Base-by-base conservation (phyloP, 2,888 invertebrate species). In the Himalopsyche kuldschensis region DNA sequence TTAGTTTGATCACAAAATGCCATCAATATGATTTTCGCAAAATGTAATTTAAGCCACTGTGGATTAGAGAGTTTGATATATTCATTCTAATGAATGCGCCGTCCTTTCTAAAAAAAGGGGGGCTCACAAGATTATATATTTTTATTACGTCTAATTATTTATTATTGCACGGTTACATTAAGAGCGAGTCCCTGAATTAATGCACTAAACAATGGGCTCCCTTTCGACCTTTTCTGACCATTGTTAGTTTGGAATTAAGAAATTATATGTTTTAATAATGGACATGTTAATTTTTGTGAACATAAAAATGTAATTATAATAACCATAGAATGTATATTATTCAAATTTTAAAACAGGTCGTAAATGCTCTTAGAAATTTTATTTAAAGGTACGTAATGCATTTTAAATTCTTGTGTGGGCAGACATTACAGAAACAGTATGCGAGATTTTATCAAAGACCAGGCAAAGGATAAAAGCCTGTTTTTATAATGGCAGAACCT, bases 131-230 rank as follows among this genome's bases (percentile, higher is more conserved):
- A 81, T 81, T 84, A 78, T 80, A 78, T 82, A 84, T 84, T 84
- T 84, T 84, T 84, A 84, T 84, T 84, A 84, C 63, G 35, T 82
- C 82, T 82, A 84, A 84, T 84, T 84, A 84, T 84, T 84, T 84
- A 84, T 84, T 79, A 84, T 79, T 81, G 77, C 84, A 47, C 55
- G 82, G 81, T 81, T 46, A 79, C 78, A 82, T 82, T 82, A 78
- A 79, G 84, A 75, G 15, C 79, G 81, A 75, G 46, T 79, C 55
- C 55, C 84, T 75, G 79, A 48, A 84, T 82, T 79, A 84, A 84
- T 82, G 82, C 76, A 31, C 63, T 20, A 82, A 48, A 84, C 84
- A 80, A 84, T 75, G 84, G 75, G 30, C 31, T 30, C 75, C 31
- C 3, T 31, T 30, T 30, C 8, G 75, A 75, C 75, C 75, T 31